Base-by-base conservation (phyloP, 2,888 invertebrate genomes). In the Brachyopa scutellaris region DNA sequence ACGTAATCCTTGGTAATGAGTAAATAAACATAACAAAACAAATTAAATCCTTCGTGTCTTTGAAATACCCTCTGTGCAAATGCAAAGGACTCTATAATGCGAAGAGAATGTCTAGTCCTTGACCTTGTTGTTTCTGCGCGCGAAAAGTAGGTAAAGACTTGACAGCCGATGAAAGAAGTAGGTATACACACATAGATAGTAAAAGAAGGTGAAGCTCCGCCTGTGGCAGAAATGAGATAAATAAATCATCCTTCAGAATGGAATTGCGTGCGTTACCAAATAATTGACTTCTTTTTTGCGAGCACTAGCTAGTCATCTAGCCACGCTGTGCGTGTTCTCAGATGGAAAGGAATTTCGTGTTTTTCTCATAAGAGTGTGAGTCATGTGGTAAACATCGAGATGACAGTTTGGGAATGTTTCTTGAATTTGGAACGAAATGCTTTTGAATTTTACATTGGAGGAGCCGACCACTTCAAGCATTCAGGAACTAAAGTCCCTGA, bases 281-380 rank as follows among this genome's bases (percentile, higher is more conserved):
- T 40, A 40, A 57, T 57, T 40, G 23, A 57, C 38, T 57, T 40
- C 21, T 57, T 55, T 36, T 36, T 36, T n/a, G n/a, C n/a, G n/a
- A n/a, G n/a, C n/a, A 36, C 19, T 11, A 55, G 36, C 21, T 11
- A 19, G 36, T 11, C 33, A 7, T 31, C 21, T n/a, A n/a, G n/a
- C n/a, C n/a, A n/a, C 38, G n/a, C 1, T n/a, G 11, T 33, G 9
- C 8, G 2, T 36, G 8, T 3, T 5, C 31, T 31, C 13, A 36
- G n/a, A n/a, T n/a, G n/a, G n/a, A n/a, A n/a, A n/a, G n/a, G n/a
- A n/a, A n/a, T n/a, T n/a, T n/a, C n/a, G n/a, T n/a, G n/a, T n/a
- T n/a, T n/a, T n/a, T n/a, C n/a, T n/a, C n/a, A n/a, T n/a, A n/a
- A n/a, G n/a, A n/a, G n/a, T n/a, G n/a, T n/a, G n/a, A n/a, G n/a